These are phyloP conservation scores for Cremastinae sp. DNA, from an alignment of 2,888 invertebrate genomes.

Conservation along the genomic window DNA sequence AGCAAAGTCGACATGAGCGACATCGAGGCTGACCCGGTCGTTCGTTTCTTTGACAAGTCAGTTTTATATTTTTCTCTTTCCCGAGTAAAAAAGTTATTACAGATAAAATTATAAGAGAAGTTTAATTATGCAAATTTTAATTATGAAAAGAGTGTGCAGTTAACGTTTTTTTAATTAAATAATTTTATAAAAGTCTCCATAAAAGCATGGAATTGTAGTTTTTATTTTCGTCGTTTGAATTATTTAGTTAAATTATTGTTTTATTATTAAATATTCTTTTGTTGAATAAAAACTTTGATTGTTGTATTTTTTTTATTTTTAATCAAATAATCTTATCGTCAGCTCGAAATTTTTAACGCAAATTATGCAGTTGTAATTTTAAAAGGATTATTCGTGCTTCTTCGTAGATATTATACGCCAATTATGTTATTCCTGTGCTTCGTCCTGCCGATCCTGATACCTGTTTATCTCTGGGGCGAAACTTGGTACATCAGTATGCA, in stretches of 20 bases:
- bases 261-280: not conserved
- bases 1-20: constrained; percentile 92
- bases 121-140: too few relatives aligned
- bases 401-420: constrained; percentile 81
- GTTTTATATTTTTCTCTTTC: constrained; percentile 52
- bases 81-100: too few relatives aligned
- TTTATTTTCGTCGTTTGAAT: too few relatives aligned
- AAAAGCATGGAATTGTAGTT: too few relatives aligned
- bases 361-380: too few relatives aligned
- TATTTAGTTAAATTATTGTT: not conserved
- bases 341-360: too few relatives aligned
- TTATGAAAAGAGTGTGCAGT: too few relatives aligned
- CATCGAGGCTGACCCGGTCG: constrained; percentile 88
- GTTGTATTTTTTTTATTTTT: too few relatives aligned
- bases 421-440: constrained; percentile 82
- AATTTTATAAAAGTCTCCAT: too few relatives aligned
- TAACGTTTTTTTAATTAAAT: too few relatives aligned
- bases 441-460: constrained; percentile 82
- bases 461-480: constrained; percentile 84
- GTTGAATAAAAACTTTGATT: not conserved
- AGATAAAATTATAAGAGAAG: too few relatives aligned
- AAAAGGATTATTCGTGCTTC: constrained; percentile 8
- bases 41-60: constrained; percentile 90
- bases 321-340: too few relatives aligned
- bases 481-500: constrained; percentile 72